Base-by-base conservation (phyloP, 2,888 invertebrate genomes). In the Tinea semifulvella region DNA sequence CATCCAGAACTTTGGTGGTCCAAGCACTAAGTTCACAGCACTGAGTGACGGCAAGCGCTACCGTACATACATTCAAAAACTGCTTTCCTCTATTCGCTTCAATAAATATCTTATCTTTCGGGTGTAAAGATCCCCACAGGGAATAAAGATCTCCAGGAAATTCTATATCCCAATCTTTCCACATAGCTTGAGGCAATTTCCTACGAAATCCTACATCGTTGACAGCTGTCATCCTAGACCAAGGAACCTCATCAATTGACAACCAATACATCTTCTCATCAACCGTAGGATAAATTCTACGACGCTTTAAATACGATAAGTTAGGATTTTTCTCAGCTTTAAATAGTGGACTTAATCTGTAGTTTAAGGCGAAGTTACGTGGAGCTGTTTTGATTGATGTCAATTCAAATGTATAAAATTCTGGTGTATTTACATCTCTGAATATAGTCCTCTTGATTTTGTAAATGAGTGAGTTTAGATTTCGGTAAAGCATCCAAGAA, bases 151-250 rank as follows among this genome's bases (percentile, higher is more conserved):
- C 88, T 1, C 85, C 84, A 2, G 84, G 82, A 51, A 88, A 87
- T 57, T 90, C 89, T 1, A 89, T 82, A 49, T 88, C 85, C 83
- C 85, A 91, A 43, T 86, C 76, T 54, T 86, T 86, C 87, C 88
- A 88, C 60, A 76, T 47, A 1, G 74, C 60, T 47, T 56, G 62
- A 2, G 73, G 69, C 13, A 63, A 68, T 38, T 60, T 63, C 25
- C 79, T 59, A 22, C 61, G 56, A 14, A 76, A 56, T 1, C 77
- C 76, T 47, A 72, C 54, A 50, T 75, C 76, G 48, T 79, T 80
- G 0, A 55, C 52, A 1, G 60, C 53, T 48, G 58, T 68, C 65
- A 69, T 68, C 46, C 69, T 60, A 1, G 77, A 71, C 80, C 80
- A 80, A 6, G 79, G 79, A 46, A 80, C 52, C 1, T 50, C 49